Conservation (phyloP, 2,113 vertebrate genomes). For the Larimichthys crocea region DNA sequence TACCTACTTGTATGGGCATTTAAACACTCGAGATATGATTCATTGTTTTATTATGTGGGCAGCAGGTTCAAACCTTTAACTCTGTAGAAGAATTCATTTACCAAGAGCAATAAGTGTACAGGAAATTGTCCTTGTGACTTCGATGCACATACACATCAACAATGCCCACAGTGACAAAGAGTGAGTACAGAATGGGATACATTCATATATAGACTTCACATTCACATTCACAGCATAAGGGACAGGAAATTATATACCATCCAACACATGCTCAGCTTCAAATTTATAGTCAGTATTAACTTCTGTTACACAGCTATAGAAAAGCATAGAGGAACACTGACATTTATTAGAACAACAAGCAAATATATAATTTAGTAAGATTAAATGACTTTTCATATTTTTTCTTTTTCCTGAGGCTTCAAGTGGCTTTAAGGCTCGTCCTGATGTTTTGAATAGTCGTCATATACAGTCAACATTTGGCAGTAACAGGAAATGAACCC, state of each 20-base stretch:
- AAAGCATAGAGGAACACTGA: background rate
- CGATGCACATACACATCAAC: constrained; percentile 34
- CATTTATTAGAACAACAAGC: background rate
- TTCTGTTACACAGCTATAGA: background rate
- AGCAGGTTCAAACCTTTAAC: constrained; percentile 21
- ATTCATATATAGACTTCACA: constrained; percentile 5
- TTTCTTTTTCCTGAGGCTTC: constrained; percentile 1
- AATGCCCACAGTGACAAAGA: background rate
- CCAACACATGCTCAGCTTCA: background rate
- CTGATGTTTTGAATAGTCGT: background rate
- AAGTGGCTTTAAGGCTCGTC: background rate
- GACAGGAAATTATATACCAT: background rate
- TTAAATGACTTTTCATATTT: background rate
- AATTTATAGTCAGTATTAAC: background rate
- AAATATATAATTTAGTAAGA: background rate
- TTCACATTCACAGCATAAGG: constrained; percentile 6
- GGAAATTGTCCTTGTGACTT: constrained; percentile 37
- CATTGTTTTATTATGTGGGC: background rate
- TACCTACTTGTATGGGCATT: background rate
- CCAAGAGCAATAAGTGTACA: constrained; percentile 17
- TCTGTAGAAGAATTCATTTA: constrained; percentile 34
- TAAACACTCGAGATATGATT: constrained; percentile 25
- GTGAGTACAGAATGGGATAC: background rate
- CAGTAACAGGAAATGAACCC: constrained; percentile 19
- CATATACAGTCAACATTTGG: background rate